phyloP scores from a whole-genome alignment of 92 coral and sea anemone genomes.

The Zoanthus sociatus region DNA sequence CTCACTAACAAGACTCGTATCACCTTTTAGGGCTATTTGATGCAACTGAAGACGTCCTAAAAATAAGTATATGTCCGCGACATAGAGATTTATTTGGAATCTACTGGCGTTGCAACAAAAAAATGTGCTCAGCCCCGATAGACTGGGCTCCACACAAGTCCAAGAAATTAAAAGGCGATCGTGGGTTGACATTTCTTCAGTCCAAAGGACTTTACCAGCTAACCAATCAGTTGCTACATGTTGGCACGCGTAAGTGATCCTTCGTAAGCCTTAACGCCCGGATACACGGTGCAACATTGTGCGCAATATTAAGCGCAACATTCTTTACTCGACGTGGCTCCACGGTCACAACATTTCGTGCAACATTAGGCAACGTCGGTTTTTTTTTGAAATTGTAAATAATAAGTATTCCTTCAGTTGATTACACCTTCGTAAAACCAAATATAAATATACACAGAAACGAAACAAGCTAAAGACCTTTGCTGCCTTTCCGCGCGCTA shows the following conservation, averaged over 20 bases:
- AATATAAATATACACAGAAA: too few species aligned
- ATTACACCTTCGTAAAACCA: background rate
- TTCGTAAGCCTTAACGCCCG: background rate
- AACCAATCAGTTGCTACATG: conserved; percentile 40
- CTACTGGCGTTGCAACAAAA: conserved; percentile 41
- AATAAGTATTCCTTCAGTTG: too few species aligned
- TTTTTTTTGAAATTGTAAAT: too few species aligned
- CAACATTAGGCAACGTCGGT: too few species aligned
- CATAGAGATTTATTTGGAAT: conserved; percentile 45
- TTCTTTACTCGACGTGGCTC: too few species aligned
- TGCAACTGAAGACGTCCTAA: conserved; percentile 36
- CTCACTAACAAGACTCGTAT: background rate
- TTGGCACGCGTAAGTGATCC: conserved; percentile 50
- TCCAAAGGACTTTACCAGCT: conserved; percentile 52
- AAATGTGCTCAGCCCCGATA: conserved; percentile 43
- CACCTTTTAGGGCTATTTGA: conserved; percentile 34
- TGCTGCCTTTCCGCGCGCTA: too few species aligned
- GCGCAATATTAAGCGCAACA: too few species aligned
- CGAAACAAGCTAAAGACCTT: too few species aligned
- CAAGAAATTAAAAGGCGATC: conserved; percentile 36
- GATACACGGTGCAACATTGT: background rate
- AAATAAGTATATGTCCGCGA: conserved; percentile 43
- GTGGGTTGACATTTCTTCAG: conserved; percentile 46
- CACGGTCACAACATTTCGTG: too few species aligned
- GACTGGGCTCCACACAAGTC: conserved; percentile 49